phyloP scores from a whole-genome alignment of 2,113 vertebrate genomes.

The Corythaixoides concolor region DNA sequence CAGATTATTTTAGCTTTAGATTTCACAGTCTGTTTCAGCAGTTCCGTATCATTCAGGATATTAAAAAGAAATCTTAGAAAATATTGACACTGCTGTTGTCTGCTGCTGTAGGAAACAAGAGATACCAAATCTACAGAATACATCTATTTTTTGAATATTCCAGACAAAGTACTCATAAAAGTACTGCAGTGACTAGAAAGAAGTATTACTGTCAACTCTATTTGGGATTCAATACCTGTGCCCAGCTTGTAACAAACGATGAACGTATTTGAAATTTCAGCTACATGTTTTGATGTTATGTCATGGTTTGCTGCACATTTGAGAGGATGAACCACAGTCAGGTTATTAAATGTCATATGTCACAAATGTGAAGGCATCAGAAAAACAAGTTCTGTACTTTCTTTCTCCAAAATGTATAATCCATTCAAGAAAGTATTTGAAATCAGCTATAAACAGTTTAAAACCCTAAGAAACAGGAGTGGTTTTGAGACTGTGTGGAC shows the following conservation, averaged over 20 bases:
- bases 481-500: not conserved
- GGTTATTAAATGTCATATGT: conserved; percentile 41
- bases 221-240: not conserved
- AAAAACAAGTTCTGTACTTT: not conserved
- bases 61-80: not conserved
- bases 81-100: not conserved
- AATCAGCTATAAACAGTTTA: not conserved
- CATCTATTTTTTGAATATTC: not conserved
- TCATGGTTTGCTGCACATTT: conserved; percentile 31
- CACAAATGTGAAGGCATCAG: not conserved
- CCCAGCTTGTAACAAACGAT: not conserved
- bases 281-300: not conserved
- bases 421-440: not conserved
- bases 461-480: not conserved
- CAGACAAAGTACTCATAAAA: not conserved
- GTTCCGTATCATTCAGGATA: not conserved
- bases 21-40: not conserved
- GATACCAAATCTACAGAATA: not conserved
- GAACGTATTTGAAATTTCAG: not conserved
- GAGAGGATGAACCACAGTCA: not conserved
- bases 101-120: not conserved
- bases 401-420: not conserved
- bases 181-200: not conserved
- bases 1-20: not conserved
- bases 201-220: not conserved